phyloP scores from a whole-genome alignment of 1,140 invertebrate species.

The Zaprionus inermis region DNA sequence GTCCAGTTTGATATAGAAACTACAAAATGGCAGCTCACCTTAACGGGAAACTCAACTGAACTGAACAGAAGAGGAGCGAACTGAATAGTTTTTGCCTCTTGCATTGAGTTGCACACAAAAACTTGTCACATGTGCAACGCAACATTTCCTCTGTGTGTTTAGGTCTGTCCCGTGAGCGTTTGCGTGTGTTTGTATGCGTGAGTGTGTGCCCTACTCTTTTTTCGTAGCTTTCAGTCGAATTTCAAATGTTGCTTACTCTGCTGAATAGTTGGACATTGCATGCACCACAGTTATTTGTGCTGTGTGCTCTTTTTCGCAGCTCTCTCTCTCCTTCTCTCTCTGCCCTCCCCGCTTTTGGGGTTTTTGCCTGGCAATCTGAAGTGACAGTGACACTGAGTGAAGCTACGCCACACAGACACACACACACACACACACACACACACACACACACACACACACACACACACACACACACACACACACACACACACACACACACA shows the following conservation, averaged over 20 bases:
- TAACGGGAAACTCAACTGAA: constrained; percentile 63
- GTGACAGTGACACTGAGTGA: constrained; percentile 43
- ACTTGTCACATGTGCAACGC: constrained; percentile 79
- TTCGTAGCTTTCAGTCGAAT: constrained; percentile 70
- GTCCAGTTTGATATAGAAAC: constrained; percentile 73
- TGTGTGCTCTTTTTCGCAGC: neutral
- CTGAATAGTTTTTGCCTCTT: constrained; percentile 65
- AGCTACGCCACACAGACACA: constrained; percentile 10
- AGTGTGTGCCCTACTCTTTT: constrained; percentile 17
- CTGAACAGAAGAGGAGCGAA: constrained; percentile 59
- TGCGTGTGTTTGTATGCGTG: constrained; percentile 1
- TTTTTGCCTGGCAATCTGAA: constrained; percentile 26
- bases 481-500: neutral
- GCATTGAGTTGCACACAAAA: constrained; percentile 52
- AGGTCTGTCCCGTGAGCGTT: constrained; percentile 16
- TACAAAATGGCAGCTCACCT: constrained; percentile 78
- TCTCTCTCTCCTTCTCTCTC: neutral
- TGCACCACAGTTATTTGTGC: constrained; percentile 45
- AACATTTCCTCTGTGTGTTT: constrained; percentile 66
- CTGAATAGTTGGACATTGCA: constrained; percentile 65
- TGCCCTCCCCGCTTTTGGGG: neutral
- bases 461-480: neutral
- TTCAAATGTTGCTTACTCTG: constrained; percentile 80
- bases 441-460: neutral
- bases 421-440: constrained; percentile 13